A percentile compares a stretch with the other conserved stretches of the same genome.
These are phyloP conservation scores for Protosalanx chinensis DNA, from an alignment of 2,797 vertebrate species.

Conservation along the genomic window DNA sequence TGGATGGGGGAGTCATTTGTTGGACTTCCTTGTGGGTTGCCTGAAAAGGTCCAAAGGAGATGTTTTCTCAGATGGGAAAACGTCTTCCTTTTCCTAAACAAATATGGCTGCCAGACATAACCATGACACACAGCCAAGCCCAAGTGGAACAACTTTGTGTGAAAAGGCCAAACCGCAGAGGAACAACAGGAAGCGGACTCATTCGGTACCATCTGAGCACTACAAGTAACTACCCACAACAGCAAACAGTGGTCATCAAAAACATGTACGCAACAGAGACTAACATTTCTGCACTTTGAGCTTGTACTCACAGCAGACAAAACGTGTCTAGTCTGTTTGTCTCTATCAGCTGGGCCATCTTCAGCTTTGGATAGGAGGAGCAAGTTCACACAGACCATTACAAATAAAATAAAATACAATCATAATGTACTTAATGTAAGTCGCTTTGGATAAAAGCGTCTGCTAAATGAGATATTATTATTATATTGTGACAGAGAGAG, in stretches of 20 bases:
- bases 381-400: no score
- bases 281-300: background rate
- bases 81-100: background rate
- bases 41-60: conserved; percentile 40
- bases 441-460: no score
- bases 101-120: background rate
- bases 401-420: no score
- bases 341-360: conserved; percentile 48
- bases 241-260: background rate
- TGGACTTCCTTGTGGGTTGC: conserved; percentile 15
- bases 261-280: conserved; percentile 18
- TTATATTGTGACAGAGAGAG: no score
- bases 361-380: conserved; percentile 52
- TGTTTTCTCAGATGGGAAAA: conserved; percentile 11
- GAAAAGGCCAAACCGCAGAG: conserved; percentile 9
- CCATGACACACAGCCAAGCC: background rate
- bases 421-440: no score
- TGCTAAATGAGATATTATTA: no score
- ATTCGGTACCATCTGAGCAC: no score
- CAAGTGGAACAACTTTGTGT: background rate
- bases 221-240: background rate
- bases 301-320: conserved; percentile 67
- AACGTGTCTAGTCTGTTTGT: conserved; percentile 43
- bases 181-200: conserved; percentile 14
- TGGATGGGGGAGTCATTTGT: background rate